Conservation (phyloP, 2,888 invertebrate species). For the Xestobium rufovillosum region DNA sequence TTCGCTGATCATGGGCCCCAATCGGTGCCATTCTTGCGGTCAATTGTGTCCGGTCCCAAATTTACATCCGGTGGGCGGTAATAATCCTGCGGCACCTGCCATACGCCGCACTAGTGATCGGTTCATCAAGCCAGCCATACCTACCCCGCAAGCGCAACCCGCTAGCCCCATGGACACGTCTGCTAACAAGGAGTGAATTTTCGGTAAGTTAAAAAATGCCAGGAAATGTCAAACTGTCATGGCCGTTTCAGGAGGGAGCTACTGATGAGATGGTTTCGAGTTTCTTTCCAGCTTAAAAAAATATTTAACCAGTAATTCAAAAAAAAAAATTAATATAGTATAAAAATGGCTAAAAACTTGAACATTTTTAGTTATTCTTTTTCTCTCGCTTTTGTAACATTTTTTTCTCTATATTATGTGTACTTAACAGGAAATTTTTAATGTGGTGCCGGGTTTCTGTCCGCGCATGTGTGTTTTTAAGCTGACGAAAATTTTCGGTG, state of each 20-base stretch:
- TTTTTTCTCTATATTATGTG: background rate
- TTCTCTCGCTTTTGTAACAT: background rate
- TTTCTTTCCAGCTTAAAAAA: no score
- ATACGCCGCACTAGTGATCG: conserved; percentile 63
- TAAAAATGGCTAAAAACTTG: no score
- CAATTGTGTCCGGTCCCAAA: conserved; percentile 46
- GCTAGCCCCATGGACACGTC: conserved; percentile 73
- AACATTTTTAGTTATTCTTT: no score
- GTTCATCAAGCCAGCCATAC: conserved; percentile 81
- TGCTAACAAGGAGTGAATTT: conserved; percentile 39
- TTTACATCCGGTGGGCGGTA: conserved; percentile 43
- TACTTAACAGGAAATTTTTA: background rate
- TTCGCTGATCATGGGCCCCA: conserved; percentile 42
- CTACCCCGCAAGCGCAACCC: conserved; percentile 49
- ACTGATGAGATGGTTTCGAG: no score
- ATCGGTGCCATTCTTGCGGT: conserved; percentile 66
- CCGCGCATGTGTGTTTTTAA: no score
- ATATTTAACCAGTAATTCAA: no score
- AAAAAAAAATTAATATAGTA: no score
- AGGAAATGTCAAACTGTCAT: no score
- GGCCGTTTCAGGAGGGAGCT: no score
- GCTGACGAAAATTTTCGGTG: background rate
- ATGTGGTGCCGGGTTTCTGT: no score
- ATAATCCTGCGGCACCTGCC: conserved; percentile 49
- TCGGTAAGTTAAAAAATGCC: no score